Evolutionary conservation across 37 sponge, comb jelly and placozoan species (phyloP), one percentile per base, ranked within the genome.

Genomic region (Spongilla lacustris): DNA sequence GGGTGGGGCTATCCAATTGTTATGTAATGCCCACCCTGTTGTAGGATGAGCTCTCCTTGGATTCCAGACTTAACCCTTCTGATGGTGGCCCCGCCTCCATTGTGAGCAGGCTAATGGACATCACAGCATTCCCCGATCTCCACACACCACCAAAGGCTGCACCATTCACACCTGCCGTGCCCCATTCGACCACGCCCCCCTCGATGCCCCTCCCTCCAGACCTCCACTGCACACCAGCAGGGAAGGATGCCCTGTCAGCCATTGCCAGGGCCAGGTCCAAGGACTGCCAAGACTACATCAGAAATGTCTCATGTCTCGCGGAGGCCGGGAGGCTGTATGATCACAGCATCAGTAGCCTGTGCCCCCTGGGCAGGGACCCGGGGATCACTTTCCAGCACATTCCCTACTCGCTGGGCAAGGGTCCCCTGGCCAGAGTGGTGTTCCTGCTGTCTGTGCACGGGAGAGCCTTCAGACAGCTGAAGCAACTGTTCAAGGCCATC

Each of bases 371-470:
- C 5, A 66, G 37, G 22, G 30, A 89, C 85, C 88, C 86, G 0
- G 94, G 88, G 22, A 89, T 28, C 9, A 67, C 34, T 14, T 90
- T 88, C 29, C 26, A 84, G 71, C 46, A 12, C 22, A 22, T 84
- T 21, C 81, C 89, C 8, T 78, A 49, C 13, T 41, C 50, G 2
- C 25, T 26, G 21, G 82, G 84, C 25, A 66, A 25, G 1, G 81
- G 80, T 35, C 74, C 75, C 14, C 37, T 38, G 5, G 50, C 90
- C 1, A 79, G 92, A 33, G 82, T 97, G 23, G 86, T 93, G 77
- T 97, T 86, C 58, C 73, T 97, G 50, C 30, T 97, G n/a, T 87
- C 89, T 10, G 77, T 97, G 0, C 98, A 97, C 41, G 98, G 96
- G 34, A 72, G 98, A 30, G 96, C 94, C 4, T 35, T 91, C 8